Evolutionary conservation across 2,888 invertebrate species (phyloP), one percentile per base, ranked within the genome.

Genomic region (Agriopis leucophaearia): DNA sequence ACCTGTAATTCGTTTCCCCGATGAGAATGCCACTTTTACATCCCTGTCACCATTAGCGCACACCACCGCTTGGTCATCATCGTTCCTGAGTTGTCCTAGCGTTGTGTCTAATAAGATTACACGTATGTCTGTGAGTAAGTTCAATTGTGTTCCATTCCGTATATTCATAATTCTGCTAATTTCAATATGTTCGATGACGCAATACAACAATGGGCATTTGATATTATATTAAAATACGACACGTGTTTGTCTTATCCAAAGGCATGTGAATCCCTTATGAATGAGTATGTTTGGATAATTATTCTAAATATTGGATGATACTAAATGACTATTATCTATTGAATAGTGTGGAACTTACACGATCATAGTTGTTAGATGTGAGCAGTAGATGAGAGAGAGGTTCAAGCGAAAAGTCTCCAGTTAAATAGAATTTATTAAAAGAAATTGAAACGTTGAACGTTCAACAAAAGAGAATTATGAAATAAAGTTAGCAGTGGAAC

Each of bases 241-340:
- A n/a, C 44, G 44, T 48, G 48, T 48, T 48, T 48, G 10, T 13
- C 18, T 12, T 12, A 12, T 18, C 18, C 51, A 35, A 27, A 38
- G 1, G 38, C 16, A 6, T 40, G 16, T 12, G 12, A 54, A 40
- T 16, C 38, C 40, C 38, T 38, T 40, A 27, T 54, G 54, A 54
- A 54, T 54, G 54, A 16, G 38, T 54, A 7, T 52, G 36, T 54
- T 51, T 48, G 12, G 27, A 8, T 35, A 7, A 35, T 35, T n/a
- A 27, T 51, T 35, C 13, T 35, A n/a, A 51, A 35, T 35, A 51
- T 8, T n/a, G n/a, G n/a, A n/a, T n/a, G n/a, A n/a, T n/a, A n/a
- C n/a, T n/a, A n/a, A n/a, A n/a, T n/a, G n/a, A n/a, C 35, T 35
- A 50, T 13, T 50, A 47, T 47, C 16, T 47, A n/a, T 51, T 51